These are phyloP conservation scores for Deilephila porcellus DNA, from an alignment of 2,888 invertebrate species.

Conservation along the genomic window DNA sequence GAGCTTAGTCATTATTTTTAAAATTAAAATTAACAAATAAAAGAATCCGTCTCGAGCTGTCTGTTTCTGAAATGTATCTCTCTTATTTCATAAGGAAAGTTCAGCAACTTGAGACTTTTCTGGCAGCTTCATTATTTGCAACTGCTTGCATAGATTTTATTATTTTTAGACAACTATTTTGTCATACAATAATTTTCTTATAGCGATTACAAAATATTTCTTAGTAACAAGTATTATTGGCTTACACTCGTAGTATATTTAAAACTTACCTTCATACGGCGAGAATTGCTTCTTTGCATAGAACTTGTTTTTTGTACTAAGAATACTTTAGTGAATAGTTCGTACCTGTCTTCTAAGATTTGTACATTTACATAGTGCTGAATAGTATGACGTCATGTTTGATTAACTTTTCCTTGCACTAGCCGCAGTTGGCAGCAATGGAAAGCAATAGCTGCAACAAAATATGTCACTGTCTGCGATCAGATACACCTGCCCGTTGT, in stretches of 20 bases:
- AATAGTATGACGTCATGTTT: conserved; percentile 38
- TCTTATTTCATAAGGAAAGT: conserved; percentile 46
- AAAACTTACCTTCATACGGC: not conserved
- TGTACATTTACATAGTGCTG: not conserved
- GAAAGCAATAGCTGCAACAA: conserved; percentile 49
- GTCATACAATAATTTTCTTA: conserved; percentile 8
- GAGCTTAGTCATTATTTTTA: not conserved
- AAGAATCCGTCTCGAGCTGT: conserved; percentile 28
- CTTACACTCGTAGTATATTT: not conserved
- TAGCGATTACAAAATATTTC: conserved; percentile 27
- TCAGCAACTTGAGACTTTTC: conserved; percentile 64
- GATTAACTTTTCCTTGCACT: conserved; percentile 50
- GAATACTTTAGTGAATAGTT: not conserved
- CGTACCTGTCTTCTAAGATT: not conserved
- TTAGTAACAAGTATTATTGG: not conserved
- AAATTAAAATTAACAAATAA: not conserved
- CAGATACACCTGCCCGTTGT: conserved; percentile 52
- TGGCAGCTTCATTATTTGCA: conserved; percentile 69
- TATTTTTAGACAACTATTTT: conserved; percentile 24
- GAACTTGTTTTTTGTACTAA: not conserved
- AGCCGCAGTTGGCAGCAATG: conserved; percentile 53
- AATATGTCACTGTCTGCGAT: conserved; percentile 66
- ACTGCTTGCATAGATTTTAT: conserved; percentile 53
- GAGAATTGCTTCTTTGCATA: no score
- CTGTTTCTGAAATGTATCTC: conserved; percentile 37